Base-by-base conservation (phyloP, 2,888 invertebrate genomes). In the Orthosia gracilis region DNA sequence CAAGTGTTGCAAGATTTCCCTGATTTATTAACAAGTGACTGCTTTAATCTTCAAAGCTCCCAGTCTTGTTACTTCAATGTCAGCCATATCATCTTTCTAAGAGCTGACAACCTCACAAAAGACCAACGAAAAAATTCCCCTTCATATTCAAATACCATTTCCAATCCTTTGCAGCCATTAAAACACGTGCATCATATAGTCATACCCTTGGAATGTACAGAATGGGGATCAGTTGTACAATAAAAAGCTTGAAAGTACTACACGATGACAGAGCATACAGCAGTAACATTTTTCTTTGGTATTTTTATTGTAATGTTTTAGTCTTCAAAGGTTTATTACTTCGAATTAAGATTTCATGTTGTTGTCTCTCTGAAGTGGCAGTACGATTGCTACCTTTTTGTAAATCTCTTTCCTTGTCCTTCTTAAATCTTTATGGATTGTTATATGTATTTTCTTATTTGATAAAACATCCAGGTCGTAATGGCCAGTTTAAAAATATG, bases 151-250 rank as follows among this genome's bases (percentile, higher is more conserved):
- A 90, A 91, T 89, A 87, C 83, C 86, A 88, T 88, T 88, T 85
- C 64, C 73, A 88, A 87, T 89, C 82, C 82, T 82, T 83, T 83
- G 77, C 84, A 85, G 82, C 80, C 82, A 85, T 78, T 84, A 87
- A 89, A 87, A 91, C 92, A 92, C 93, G 92, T 94, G 93, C 88
- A 88, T 80, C 79, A 71, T 79, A 88, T 88, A 91, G 88, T 94
- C 94, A 94, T 91, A 89, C 87, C 78, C 86, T 91, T 84, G 94
- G 94, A 92, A 94, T 94, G 92, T 82, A 88, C 89, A 90, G 91
- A 90, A 93, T 92, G 89, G 83, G 86, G 89, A 90, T 89, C 89
- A 88, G 85, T 87, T 85, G 78, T 83, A 84, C 87, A 91, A 88
- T 90, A 92, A 92, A 89, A 86, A 84, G 71, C 85, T 86, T 84